phyloP scores from a whole-genome alignment of 1,140 invertebrate species.

The Nebria ingens region DNA sequence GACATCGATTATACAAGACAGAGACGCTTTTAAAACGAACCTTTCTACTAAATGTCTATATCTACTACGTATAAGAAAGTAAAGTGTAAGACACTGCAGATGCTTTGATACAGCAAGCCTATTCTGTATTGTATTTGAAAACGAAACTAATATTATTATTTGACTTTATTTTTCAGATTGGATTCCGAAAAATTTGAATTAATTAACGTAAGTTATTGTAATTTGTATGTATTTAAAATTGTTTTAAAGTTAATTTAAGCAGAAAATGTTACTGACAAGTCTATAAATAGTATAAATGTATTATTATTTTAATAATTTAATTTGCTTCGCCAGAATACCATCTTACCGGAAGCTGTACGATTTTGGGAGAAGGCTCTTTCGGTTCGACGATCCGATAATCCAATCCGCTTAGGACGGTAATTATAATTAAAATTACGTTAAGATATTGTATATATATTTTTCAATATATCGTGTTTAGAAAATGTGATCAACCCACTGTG shows the following conservation, averaged over 20 bases:
- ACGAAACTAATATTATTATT: not conserved
- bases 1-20: too few relatives aligned
- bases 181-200: conserved; percentile 69
- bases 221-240: too few relatives aligned
- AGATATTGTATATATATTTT: conserved; percentile 11
- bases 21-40: too few relatives aligned
- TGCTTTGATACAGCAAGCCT: not conserved
- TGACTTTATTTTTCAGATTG: conserved; percentile 51
- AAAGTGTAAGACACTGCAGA: not conserved
- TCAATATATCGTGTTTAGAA: conserved; percentile 46
- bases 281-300: too few relatives aligned
- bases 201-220: conserved; percentile 67
- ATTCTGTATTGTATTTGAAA: not conserved
- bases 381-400: conserved; percentile 71
- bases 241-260: too few relatives aligned
- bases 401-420: conserved; percentile 80
- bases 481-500: conserved; percentile 71
- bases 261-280: too few relatives aligned
- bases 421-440: conserved; percentile 4
- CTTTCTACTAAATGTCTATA: not conserved
- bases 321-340: conserved; percentile 63
- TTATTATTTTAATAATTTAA: too few relatives aligned
- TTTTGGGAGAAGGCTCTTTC: conserved; percentile 89
- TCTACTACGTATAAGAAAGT: not conserved
- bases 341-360: conserved; percentile 79